Percentiles rank a stretch among this genome's conserved stretches.
Evolutionary conservation across 2,888 invertebrate genomes (phyloP).

Genomic region (Elmis aenea): DNA sequence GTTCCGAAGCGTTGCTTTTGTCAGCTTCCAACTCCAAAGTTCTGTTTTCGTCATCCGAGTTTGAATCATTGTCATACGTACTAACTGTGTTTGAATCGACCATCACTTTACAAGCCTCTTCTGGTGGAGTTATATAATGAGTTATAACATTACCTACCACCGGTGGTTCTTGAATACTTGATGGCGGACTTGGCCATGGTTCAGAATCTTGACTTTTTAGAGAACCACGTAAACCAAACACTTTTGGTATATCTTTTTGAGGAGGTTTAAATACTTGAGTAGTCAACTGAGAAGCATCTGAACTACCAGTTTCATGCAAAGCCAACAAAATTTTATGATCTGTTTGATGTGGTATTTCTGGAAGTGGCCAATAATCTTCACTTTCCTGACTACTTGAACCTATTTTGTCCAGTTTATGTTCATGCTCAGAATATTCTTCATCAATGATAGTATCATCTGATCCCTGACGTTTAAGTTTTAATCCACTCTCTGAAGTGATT

Average conservation of each 20-base stretch:
- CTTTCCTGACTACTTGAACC: constrained; percentile 62
- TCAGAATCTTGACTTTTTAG: constrained; percentile 62
- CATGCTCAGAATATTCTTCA: constrained; percentile 42
- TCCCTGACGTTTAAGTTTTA: constrained; percentile 42
- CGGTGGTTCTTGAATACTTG: constrained; percentile 63
- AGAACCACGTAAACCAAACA: constrained; percentile 43
- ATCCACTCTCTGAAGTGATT: constrained; percentile 44
- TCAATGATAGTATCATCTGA: constrained; percentile 48
- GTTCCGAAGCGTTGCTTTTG: constrained; percentile 43
- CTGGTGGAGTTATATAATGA: constrained; percentile 72
- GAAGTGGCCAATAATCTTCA: constrained; percentile 67
- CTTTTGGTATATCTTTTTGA: constrained; percentile 40
- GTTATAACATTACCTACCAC: constrained; percentile 74
- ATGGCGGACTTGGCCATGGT: constrained; percentile 78
- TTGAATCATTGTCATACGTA: constrained; percentile 54
- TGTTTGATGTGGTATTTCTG: constrained; percentile 56
- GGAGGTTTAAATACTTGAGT: constrained; percentile 44
- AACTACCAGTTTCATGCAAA: constrained; percentile 44
- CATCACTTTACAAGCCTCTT: constrained; percentile 72
- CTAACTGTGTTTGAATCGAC: constrained; percentile 65
- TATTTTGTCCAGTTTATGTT: constrained; percentile 30
- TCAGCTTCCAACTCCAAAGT: constrained; percentile 62
- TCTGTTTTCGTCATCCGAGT: constrained; percentile 65
- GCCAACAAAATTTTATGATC: constrained; percentile 38
- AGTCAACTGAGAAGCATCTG: constrained; percentile 44